Evolutionary conservation across 1,140 invertebrate species (phyloP).

Genomic region (Panulirus ornatus): DNA sequence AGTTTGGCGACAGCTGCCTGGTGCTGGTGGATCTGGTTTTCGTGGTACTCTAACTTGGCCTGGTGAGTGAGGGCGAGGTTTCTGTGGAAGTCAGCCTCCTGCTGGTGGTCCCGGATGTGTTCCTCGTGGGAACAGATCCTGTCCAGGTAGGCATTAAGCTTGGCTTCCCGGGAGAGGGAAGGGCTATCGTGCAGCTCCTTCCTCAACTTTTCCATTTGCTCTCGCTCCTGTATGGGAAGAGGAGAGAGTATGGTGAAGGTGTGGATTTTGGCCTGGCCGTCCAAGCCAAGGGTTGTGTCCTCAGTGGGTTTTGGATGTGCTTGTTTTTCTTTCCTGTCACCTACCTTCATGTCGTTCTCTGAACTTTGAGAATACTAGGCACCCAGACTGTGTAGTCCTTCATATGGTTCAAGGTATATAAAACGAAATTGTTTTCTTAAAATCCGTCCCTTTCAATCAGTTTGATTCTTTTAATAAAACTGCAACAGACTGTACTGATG

Average conservation of each 20-base stretch:
- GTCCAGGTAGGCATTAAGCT: background rate
- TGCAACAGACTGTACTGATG: too few species aligned
- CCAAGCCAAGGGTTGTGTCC: background rate
- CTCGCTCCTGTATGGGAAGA: background rate
- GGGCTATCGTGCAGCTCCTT: background rate
- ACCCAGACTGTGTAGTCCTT: background rate
- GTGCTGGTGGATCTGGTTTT: background rate
- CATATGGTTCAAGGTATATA: background rate
- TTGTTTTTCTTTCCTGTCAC: background rate
- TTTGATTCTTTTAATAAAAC: too few species aligned
- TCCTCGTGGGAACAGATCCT: background rate
- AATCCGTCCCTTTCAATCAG: too few species aligned
- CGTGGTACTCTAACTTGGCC: background rate
- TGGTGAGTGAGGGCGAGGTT: background rate
- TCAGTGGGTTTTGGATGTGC: background rate
- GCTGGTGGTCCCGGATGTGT: background rate
- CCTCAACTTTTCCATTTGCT: background rate
- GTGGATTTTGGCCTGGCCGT: background rate
- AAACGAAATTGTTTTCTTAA: too few species aligned
- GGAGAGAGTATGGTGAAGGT: background rate
- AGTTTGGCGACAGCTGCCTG: background rate
- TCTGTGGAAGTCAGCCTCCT: background rate
- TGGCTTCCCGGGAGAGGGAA: background rate
- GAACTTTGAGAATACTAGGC: background rate
- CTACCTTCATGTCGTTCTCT: background rate